Percentiles rank a stretch among this genome's conserved stretches.
phyloP scores from a whole-genome alignment of 1,140 invertebrate genomes.

The Alviniconcha marisindica region DNA sequence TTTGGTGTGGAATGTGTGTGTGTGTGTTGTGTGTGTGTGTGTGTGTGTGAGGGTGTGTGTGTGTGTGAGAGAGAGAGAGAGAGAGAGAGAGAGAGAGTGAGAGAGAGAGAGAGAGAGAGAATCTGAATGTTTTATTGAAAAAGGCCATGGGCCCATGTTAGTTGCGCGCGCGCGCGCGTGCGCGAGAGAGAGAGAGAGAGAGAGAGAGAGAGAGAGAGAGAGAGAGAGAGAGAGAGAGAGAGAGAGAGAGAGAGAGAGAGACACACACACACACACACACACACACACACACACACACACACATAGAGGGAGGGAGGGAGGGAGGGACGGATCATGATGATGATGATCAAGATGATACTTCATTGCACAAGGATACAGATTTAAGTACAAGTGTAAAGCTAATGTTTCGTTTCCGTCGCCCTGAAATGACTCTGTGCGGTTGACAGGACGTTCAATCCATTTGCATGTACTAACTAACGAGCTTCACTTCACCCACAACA shows the following conservation, averaged over 20 bases:
- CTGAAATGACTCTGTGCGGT: no score
- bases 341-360: not conserved
- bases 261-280: not conserved
- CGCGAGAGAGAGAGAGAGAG: not conserved
- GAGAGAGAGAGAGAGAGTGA: not conserved
- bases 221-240: not conserved
- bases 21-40: no score
- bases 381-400: no score
- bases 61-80: not conserved
- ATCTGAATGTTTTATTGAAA: not conserved
- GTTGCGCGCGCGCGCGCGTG: not conserved
- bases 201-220: no score
- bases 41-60: no score
- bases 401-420: no score
- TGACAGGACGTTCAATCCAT: no score
- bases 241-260: not conserved
- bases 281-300: slow-evolving; percentile 5
- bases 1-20: no score
- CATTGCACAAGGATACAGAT: not conserved
- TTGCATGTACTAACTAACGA: not conserved
- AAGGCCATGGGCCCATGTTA: not conserved
- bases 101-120: not conserved
- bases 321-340: not conserved
- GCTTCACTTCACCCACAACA: not conserved
- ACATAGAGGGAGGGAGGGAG: not conserved